Base-by-base conservation (phyloP, 1,140 invertebrate genomes). In the Drosophila equinoxialis region DNA sequence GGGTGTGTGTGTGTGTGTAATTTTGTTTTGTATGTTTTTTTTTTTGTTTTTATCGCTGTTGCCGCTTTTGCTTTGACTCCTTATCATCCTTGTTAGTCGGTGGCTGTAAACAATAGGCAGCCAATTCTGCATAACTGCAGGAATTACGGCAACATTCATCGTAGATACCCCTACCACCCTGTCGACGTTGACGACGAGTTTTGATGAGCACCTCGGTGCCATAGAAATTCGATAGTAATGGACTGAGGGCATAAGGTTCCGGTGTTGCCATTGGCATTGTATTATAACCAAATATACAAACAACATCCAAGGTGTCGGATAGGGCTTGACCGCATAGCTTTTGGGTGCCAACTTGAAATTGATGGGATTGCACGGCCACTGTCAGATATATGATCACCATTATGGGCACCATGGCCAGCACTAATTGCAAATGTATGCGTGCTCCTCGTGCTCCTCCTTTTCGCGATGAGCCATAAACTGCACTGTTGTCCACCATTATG, bases 91-190 rank as follows among this genome's bases (percentile, higher is more conserved):
- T 51, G 20, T 51, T 51, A 51, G 8, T 51, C 45, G 45, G 45
- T 61, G 35, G 68, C 37, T 69, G 42, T 11, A 71, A 79, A 26
- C 86, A 90, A 65, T 90, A 90, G 61, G 77, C 67, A 45, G 72
- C 26, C 41, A 90, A 48, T 45, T 90, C 86, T 5, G 41, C 45
- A 66, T 81, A 81, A 55, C 45, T 62, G 64, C 86, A 90, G 17
- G 82, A 61, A 7, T 80, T 72, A 23, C 71, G 54, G 33, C 86
- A 90, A 60, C 86, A 90, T 65, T 90, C 82, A 7, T 90, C 74
- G 42, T 87, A 69, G 35, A 90, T 70, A 45, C 86, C 87, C 3
- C 55, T 45, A 7, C 55, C 30, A 3, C 67, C 30, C 33, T 86
- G 73, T 14, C 87, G 71, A 14, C 74, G 41, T 39, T 62, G 67